phyloP scores from a whole-genome alignment of 2,888 invertebrate genomes.

The Folsomia candida region DNA sequence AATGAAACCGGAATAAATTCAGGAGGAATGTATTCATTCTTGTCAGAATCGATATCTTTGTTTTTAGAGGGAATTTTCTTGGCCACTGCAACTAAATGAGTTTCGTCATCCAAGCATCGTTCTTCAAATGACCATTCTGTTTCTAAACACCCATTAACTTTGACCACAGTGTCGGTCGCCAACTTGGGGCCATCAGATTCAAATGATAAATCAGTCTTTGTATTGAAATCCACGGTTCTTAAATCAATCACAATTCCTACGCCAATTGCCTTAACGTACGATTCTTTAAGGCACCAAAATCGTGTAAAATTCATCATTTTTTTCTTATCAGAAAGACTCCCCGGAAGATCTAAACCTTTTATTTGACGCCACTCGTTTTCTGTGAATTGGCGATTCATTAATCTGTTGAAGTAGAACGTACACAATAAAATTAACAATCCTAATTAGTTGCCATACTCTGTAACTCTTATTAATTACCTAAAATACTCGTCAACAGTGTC shows the following conservation, averaged over 20 bases:
- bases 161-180: slow-evolving; percentile 67
- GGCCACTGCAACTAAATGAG: slow-evolving; percentile 77
- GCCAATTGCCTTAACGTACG: slow-evolving; percentile 88
- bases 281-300: slow-evolving; percentile 91
- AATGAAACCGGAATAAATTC: slow-evolving; percentile 62
- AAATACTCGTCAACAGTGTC: slow-evolving; percentile 75
- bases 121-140: slow-evolving; percentile 81
- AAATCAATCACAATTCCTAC: slow-evolving; percentile 78
- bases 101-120: slow-evolving; percentile 66
- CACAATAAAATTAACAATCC: no score
- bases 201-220: slow-evolving; percentile 61
- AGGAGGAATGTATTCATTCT: slow-evolving; percentile 49
- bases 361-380: slow-evolving; percentile 76
- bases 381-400: slow-evolving; percentile 85
- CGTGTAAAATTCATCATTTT: slow-evolving; percentile 79
- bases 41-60: background rate
- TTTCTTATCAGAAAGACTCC: slow-evolving; percentile 53
- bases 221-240: slow-evolving; percentile 70
- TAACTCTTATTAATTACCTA: no score
- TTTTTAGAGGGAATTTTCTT: slow-evolving; percentile 10
- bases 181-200: slow-evolving; percentile 52
- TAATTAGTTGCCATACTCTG: no score
- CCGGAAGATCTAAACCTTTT: slow-evolving; percentile 57
- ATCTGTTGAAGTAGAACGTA: slow-evolving; percentile 33
- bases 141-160: slow-evolving; percentile 58